Conservation (phyloP, 2,888 invertebrate species). For the Tipula confusa region DNA sequence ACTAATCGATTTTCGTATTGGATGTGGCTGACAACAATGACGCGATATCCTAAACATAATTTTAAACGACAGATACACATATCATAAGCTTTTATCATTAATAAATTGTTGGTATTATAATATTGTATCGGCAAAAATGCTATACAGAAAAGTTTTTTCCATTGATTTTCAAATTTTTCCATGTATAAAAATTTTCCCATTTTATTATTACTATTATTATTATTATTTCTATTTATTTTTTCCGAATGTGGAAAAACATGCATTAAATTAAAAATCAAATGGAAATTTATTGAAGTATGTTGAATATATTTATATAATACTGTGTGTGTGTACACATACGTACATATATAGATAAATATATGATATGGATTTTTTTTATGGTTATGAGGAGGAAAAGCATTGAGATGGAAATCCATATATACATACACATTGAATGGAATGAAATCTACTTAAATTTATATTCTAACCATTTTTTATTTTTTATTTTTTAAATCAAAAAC, state of each 20-base stretch:
- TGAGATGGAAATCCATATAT: not conserved
- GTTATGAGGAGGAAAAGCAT: not conserved
- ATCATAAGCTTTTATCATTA: not conserved
- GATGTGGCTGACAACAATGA: no score
- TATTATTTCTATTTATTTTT: not conserved
- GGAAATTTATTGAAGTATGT: constrained; percentile 25
- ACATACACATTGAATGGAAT: not conserved
- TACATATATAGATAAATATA: not conserved
- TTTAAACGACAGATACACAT: no score
- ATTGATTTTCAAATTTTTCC: not conserved
- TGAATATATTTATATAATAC: not conserved
- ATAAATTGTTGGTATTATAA: not conserved
- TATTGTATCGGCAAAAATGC: not conserved
- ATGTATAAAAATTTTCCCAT: not conserved
- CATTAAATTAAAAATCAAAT: constrained; percentile 25
- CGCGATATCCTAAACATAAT: no score
- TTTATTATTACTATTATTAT: not conserved
- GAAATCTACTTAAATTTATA: not conserved
- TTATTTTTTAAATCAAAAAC: not conserved
- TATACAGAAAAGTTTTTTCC: not conserved
- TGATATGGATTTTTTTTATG: constrained; percentile 16
- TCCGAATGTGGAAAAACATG: constrained; percentile 15
- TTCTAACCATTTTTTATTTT: not conserved
- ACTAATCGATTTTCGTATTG: no score
- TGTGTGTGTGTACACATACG: not conserved